Evolutionary conservation across 2,797 vertebrate genomes (phyloP).

Genomic region (Sebastes trivittatus): DNA sequence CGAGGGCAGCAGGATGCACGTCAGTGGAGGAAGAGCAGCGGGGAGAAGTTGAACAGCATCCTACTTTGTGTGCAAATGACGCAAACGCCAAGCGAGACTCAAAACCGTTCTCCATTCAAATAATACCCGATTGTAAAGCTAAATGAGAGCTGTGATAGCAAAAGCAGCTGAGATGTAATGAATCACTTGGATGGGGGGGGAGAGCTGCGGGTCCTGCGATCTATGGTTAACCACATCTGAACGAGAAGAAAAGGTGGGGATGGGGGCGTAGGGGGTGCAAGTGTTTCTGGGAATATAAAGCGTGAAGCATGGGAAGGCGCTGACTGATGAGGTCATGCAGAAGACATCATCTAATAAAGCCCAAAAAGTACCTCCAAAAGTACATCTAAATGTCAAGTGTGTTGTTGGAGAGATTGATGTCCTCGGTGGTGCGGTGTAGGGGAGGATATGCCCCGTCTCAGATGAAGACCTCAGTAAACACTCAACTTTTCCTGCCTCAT

Average conservation of each 20-base stretch:
- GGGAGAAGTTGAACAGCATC: slow-evolving; percentile 37
- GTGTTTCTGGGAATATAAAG: slow-evolving; percentile 74
- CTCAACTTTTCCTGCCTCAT: slow-evolving; percentile 61
- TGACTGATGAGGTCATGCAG: slow-evolving; percentile 73
- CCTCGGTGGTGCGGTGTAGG: slow-evolving; percentile 45
- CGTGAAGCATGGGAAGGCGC: slow-evolving; percentile 61
- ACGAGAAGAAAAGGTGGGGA: slow-evolving; percentile 49
- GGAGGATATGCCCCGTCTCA: slow-evolving; percentile 64
- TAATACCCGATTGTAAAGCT: slow-evolving; percentile 16
- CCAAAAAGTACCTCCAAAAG: slow-evolving; percentile 55
- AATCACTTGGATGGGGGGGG: slow-evolving; percentile 63
- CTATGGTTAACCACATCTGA: slow-evolving; percentile 75
- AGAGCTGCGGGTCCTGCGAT: slow-evolving; percentile 58
- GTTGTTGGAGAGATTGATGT: slow-evolving; percentile 63
- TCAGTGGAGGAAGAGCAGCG: slow-evolving; percentile 32
- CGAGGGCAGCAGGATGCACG: slow-evolving; percentile 30
- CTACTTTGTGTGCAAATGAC: slow-evolving; percentile 37
- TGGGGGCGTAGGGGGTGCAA: slow-evolving; percentile 42
- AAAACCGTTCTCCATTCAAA: slow-evolving; percentile 39
- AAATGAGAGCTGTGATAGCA: slow-evolving; percentile 37
- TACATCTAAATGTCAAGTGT: slow-evolving; percentile 61
- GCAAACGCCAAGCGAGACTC: slow-evolving; percentile 10
- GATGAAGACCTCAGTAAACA: slow-evolving; percentile 67
- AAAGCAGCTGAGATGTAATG: slow-evolving; percentile 62
- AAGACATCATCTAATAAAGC: slow-evolving; percentile 70